Base-by-base conservation (phyloP, 2,113 vertebrate species). In the Alligator sinensis region DNA sequence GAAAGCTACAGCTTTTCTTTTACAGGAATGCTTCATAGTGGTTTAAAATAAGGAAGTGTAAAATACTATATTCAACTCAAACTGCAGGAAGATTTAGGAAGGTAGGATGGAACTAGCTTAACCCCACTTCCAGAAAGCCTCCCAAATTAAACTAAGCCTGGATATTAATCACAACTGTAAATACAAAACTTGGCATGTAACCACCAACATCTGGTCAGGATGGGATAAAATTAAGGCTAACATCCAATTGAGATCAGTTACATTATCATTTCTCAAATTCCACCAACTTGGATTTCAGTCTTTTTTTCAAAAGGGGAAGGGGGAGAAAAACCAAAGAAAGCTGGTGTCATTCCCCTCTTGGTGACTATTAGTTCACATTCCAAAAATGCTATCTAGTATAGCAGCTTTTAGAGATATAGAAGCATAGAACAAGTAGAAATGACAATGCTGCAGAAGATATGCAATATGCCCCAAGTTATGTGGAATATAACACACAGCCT, bases 351-450 rank as follows among this genome's bases (percentile, higher is more conserved):
- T 87, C 38, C 4, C 47, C 8, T 6, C 25, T 78, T 54, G 22
- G 11, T 28, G 54, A 14, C 1, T 0, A 3, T 34, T 38, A 87
- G 60, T 5, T 18, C 25, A 2, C 0, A 11, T 7, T 22, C 88
- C 72, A 17, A 12, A 77, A 34, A 30, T 0, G 17, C 22, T 4
- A 4, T 4, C 5, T 2, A 10, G 1, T 28, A 82, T 1, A 87
- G 11, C 22, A 47, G 47, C 47, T 47, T 47, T 47, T 47, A 47
- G 47, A 47, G 47, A 47, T 47, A 47, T 47, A 9, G 47, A 47
- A 47, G 47, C 47, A 47, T 47, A 47, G 47, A 47, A 47, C 8
- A 47, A 47, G 47, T 47, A 47, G 47, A 47, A 47, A 9, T 47
- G 47, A 47, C 47, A 47, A 34, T 4, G 34, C 34, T 34, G 34